Conservation (phyloP, 1,140 invertebrate genomes). For the Rhizoglyphus robini region DNA sequence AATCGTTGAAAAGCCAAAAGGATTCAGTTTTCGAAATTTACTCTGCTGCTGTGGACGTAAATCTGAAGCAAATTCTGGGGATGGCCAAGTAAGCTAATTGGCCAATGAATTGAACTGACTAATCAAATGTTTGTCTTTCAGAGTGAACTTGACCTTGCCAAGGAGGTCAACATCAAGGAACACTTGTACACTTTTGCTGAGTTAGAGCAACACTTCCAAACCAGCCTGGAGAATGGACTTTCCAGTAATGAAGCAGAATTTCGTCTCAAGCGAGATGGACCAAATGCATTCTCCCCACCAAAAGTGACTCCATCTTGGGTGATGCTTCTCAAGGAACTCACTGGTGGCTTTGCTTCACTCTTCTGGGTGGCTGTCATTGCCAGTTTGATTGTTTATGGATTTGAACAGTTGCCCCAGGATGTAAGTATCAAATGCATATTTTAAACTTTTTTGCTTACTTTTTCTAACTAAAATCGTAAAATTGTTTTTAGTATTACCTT, state of each 20-base stretch:
- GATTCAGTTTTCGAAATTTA: no score
- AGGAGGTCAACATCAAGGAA: constrained; percentile 12
- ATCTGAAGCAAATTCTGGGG: neutral
- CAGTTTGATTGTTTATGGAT: neutral
- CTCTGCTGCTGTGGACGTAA: neutral
- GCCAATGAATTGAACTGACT: no score
- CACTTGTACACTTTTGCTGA: constrained; percentile 13
- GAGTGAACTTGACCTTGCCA: neutral
- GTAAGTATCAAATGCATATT: no score
- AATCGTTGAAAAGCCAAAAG: no score
- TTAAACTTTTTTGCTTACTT: no score
- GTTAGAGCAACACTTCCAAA: constrained; percentile 5
- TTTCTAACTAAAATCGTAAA: no score
- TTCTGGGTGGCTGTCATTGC: constrained; percentile 4
- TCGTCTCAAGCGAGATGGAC: constrained; percentile 5
- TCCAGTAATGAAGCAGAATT: constrained; percentile 1
- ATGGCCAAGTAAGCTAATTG: no score
- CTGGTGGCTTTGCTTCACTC: constrained; percentile 14
- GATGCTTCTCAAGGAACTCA: constrained; percentile 6
- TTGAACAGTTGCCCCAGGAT: neutral
- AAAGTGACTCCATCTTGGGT: constrained; percentile 9
- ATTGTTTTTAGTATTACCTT: neutral
- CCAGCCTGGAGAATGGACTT: constrained; percentile 14
- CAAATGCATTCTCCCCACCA: constrained; percentile 18
- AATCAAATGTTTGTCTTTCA: neutral